These are phyloP conservation scores for Lasioglossum marginatum DNA, from an alignment of 2,888 invertebrate genomes.

Conservation along the genomic window DNA sequence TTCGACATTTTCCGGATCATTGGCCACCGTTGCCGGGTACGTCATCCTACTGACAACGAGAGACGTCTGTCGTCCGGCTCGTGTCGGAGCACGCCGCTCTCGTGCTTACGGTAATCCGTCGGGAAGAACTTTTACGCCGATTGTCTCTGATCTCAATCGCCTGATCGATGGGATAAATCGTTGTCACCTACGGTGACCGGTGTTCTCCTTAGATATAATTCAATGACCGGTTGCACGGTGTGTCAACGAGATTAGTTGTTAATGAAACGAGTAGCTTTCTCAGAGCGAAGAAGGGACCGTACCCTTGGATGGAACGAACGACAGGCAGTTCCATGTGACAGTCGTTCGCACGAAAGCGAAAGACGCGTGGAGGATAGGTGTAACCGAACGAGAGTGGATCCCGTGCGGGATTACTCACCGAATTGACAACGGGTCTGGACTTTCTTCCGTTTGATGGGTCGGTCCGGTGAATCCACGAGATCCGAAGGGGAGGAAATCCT, in stretches of 20 bases:
- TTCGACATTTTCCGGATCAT: constrained; percentile 65
- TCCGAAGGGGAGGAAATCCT: constrained; percentile 37
- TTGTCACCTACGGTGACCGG: neutral
- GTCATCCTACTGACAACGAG: constrained; percentile 37
- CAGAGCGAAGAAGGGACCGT: neutral
- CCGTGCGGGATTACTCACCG: constrained; percentile 52
- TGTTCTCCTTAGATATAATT: neutral
- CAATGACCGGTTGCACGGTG: neutral
- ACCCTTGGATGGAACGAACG: neutral
- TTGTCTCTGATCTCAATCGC: neutral
- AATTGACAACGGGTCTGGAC: constrained; percentile 40
- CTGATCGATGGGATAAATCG: neutral
- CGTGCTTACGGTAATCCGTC: constrained; percentile 29
- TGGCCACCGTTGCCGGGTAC: constrained; percentile 61
- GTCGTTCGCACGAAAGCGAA: neutral
- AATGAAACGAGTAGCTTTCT: neutral
- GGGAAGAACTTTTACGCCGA: neutral
- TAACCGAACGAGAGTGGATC: neutral
- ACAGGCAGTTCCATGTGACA: neutral
- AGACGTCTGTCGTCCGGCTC: constrained; percentile 16
- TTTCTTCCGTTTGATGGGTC: constrained; percentile 22
- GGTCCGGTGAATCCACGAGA: constrained; percentile 46
- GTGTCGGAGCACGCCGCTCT: constrained; percentile 37
- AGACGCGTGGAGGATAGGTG: neutral
- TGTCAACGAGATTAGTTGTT: neutral